Evolutionary conservation across 2,888 invertebrate genomes (phyloP), one percentile per base, ranked within the genome.

Genomic region (Luffia ferchaultella): DNA sequence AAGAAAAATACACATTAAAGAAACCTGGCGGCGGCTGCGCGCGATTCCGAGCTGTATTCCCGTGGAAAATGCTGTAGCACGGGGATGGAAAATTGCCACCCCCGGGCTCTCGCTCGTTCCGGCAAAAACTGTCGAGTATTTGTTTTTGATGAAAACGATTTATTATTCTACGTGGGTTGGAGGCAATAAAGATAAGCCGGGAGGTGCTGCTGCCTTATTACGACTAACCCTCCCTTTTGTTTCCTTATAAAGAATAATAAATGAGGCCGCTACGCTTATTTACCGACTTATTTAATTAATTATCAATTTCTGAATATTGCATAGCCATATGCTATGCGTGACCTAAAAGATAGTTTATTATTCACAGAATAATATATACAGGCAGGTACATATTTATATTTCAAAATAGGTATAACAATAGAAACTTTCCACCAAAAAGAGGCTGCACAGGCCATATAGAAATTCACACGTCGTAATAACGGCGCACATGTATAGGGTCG

Each of bases 1-100:
- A 78, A 85, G 85, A 84, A 85, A 84, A 85, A 84, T 84, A 80
- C 76, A 84, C 85, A 85, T 85, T 85, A 85, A 84, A 83, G 83
- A 77, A 84, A 80, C 79, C 80, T 80, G 79, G 76, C 69, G 76
- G 71, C 70, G 72, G 72, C 75, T 77, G 76, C 82, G 79, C 82
- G 76, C 83, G 80, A 83, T 83, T 80, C 77, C 74, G 77, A 80
- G 76, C 83, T 83, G 85, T 84, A 82, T 85, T 85, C 79, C 76
- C 79, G 80, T 79, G 79, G 84, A 85, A 85, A 84, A 84, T 84
- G 83, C 80, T 75, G 82, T 84, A 84, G 83, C 83, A 83, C 77
- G 77, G 79, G 80, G 82, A 80, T 78, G 78, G 82, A 79, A 82
- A 82, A 82, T 82, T 83, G 83, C 82, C 83, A 82, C 82, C 82